phyloP scores from a whole-genome alignment of 1,140 invertebrate species.

The Drosophila leontia region DNA sequence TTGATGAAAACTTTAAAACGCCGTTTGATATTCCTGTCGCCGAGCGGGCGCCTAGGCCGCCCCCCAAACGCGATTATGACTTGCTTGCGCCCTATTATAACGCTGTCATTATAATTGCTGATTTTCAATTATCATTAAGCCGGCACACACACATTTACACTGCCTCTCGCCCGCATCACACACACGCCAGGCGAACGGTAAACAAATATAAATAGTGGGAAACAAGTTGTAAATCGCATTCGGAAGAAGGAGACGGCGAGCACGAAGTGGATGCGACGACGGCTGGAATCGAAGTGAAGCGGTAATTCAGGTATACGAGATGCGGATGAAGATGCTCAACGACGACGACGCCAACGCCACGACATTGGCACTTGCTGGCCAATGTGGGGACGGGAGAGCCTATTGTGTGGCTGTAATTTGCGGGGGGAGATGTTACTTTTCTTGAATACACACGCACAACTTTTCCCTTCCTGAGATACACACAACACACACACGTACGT shows the following conservation, averaged over 20 bases:
- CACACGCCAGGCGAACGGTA: conserved; percentile 48
- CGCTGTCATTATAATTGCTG: conserved; percentile 40
- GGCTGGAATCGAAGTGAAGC: conserved; percentile 74
- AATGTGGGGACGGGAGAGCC: conserved; percentile 9
- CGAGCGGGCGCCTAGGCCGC: not conserved
- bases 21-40: not conserved
- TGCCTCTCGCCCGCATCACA: conserved; percentile 20
- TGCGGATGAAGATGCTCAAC: conserved; percentile 75
- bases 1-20: conserved; percentile 4
- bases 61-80: conserved; percentile 5
- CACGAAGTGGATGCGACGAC: conserved; percentile 57
- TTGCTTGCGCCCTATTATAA: conserved; percentile 24
- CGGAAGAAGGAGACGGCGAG: conserved; percentile 13
- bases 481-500: conserved; percentile 45
- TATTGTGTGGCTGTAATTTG: conserved; percentile 20
- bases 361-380: conserved; percentile 56
- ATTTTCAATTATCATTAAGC: conserved; percentile 81
- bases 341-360: conserved; percentile 37
- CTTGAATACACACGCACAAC: conserved; percentile 73
- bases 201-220: conserved; percentile 65
- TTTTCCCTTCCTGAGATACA: conserved; percentile 71
- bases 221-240: conserved; percentile 54
- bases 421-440: conserved; percentile 70
- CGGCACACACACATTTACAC: conserved; percentile 39
- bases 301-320: conserved; percentile 79